Percentiles rank a stretch among this genome's conserved stretches.
These are phyloP conservation scores for Mantis religiosa DNA, from an alignment of 2,888 invertebrate species.

Conservation along the genomic window DNA sequence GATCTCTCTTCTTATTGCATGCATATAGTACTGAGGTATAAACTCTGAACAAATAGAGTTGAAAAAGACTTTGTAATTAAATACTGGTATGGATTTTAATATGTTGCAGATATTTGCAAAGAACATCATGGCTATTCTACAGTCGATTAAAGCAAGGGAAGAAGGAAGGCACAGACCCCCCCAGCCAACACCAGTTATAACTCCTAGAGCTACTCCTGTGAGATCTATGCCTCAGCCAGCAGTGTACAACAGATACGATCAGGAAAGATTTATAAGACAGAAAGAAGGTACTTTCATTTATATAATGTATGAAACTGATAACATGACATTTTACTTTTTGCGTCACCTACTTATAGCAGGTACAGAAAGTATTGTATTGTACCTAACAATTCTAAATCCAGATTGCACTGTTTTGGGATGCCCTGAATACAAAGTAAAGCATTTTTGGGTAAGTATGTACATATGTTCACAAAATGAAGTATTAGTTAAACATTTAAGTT, in stretches of 20 bases:
- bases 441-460: too few relatives aligned
- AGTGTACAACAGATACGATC: constrained; percentile 99
- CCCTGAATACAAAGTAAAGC: too few relatives aligned
- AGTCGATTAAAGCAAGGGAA: constrained; percentile 88
- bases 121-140: constrained; percentile 85
- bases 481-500: too few relatives aligned
- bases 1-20: too few relatives aligned
- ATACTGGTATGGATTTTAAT: neutral
- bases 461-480: too few relatives aligned
- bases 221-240: constrained; percentile 62
- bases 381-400: too few relatives aligned
- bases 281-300: constrained; percentile 65
- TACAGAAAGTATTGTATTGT: too few relatives aligned
- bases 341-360: too few relatives aligned
- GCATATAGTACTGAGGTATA: too few relatives aligned
- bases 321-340: too few relatives aligned
- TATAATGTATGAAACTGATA: neutral
- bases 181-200: constrained; percentile 52
- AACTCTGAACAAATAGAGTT: too few relatives aligned
- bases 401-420: too few relatives aligned
- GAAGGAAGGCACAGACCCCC: constrained; percentile 70
- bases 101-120: constrained; percentile 75
- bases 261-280: constrained; percentile 90
- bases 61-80: neutral
- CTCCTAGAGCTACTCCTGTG: constrained; percentile 63